Conservation (phyloP, 1,140 invertebrate genomes). For the Agrypnia vestita region DNA sequence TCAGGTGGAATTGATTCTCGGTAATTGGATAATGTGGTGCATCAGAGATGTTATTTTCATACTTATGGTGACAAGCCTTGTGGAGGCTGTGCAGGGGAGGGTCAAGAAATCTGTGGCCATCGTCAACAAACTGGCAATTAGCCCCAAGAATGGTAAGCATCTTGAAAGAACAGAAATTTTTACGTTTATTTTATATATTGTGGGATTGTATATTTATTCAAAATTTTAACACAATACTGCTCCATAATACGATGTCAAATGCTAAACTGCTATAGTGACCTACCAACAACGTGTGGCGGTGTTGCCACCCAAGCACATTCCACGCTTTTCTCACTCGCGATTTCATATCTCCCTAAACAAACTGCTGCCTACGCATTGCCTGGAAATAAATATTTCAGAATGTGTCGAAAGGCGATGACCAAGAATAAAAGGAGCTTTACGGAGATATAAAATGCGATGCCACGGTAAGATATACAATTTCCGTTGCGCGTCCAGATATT, state of each 20-base stretch:
- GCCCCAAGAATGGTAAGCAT: conserved; percentile 47
- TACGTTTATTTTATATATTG: not conserved
- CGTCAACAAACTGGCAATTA: conserved; percentile 53
- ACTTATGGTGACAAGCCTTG: conserved; percentile 43
- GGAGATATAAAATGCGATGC: too few species aligned
- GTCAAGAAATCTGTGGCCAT: conserved; percentile 51
- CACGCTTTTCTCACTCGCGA: not conserved
- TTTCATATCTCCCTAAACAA: too few species aligned
- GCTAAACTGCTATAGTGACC: not conserved
- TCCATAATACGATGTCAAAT: not conserved
- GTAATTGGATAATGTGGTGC: conserved; percentile 39
- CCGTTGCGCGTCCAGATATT: too few species aligned
- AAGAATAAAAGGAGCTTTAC: too few species aligned
- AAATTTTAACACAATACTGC: not conserved
- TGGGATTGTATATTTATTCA: not conserved
- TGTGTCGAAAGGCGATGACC: too few species aligned
- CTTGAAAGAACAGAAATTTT: not conserved
- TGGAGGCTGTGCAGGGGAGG: conserved; percentile 45
- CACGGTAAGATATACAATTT: too few species aligned
- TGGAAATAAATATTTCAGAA: too few species aligned
- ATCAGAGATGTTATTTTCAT: conserved; percentile 47
- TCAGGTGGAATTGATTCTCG: not conserved
- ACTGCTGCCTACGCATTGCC: too few species aligned
- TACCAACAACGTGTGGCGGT: not conserved
- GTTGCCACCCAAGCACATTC: not conserved